These are phyloP conservation scores for Sebastolobus altivelis DNA, from an alignment of 2,797 vertebrate genomes.

Conservation along the genomic window DNA sequence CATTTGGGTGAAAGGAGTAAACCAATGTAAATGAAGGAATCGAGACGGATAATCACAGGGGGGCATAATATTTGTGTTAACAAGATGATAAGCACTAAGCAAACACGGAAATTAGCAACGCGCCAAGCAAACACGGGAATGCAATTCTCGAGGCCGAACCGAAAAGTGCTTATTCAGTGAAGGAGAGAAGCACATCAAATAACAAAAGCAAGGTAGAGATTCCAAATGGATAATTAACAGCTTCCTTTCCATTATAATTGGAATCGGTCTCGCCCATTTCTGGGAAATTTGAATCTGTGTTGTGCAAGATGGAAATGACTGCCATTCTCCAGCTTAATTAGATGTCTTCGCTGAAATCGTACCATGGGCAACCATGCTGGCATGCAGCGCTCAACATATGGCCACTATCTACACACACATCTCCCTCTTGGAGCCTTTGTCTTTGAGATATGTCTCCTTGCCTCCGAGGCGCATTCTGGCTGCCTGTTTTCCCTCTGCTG, in stretches of 20 bases:
- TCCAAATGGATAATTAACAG: constrained; percentile 83
- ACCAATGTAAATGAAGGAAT: constrained; percentile 34
- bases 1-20: constrained; percentile 35
- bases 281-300: constrained; percentile 81
- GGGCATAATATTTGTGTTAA: constrained; percentile 55
- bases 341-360: constrained; percentile 74
- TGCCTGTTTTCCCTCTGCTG: constrained; percentile 49
- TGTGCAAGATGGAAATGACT: constrained; percentile 77
- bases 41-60: constrained; percentile 40
- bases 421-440: constrained; percentile 58
- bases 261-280: constrained; percentile 74
- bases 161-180: constrained; percentile 58
- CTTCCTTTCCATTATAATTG: constrained; percentile 80
- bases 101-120: constrained; percentile 71
- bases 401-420: constrained; percentile 63
- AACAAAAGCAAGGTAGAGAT: constrained; percentile 75
- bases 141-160: constrained; percentile 43
- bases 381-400: constrained; percentile 78
- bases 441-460: constrained; percentile 56
- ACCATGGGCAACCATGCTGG: constrained; percentile 69
- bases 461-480: constrained; percentile 28
- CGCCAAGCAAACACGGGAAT: constrained; percentile 57
- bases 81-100: constrained; percentile 55
- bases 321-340: constrained; percentile 83
- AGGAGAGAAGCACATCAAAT: constrained; percentile 57